Base-by-base conservation (phyloP, 2,888 invertebrate genomes). In the Yponomeuta evonymella region DNA sequence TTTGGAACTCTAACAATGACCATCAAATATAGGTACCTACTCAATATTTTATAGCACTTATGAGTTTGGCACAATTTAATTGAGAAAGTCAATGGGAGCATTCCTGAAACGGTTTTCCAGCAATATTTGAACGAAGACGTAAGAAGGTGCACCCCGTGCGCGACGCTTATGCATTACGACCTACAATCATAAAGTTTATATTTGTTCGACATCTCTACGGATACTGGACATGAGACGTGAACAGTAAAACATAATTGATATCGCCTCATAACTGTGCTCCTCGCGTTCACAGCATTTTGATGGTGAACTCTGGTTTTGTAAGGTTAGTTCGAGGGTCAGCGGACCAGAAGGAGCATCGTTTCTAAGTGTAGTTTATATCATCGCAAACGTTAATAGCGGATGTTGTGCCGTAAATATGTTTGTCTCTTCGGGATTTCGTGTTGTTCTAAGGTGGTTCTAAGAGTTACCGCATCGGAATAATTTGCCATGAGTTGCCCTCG, bases 191-290 rank as follows among this genome's bases (percentile, higher is more conserved):
- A 58, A 58, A 58, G 15, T 58, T 58, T 58, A 58, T 58, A 58
- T 58, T 58, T 15, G 51, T 58, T 58, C 12, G 51, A 58, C 51
- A 58, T 64, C 8, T 63, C 10, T 29, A 10, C 30, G n/a, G 3
- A 30, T 10, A 29, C 64, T 23, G 64, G 64, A 30, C 51, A 58
- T 23, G 30, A 36, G 64, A 30, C 51, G 12, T 23, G 30, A 36
- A 66, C 36, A 66, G 66, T 66, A 66, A 66, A 66, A 33, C 66
- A 36, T 66, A 66, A 66, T 66, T 66, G 30, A 66, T 66, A 66
- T 66, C 66, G 6, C 29, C 66, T 66, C 66, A 66, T 66, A 66
- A 66, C 66, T 66, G 6, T n/a, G 30, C 51, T 58, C 15, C 51
- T 58, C 51, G 51, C 51, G 51, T 58, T 58, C 12, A 5, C 15